Conservation (phyloP, 35 echinoderm and acorn worm species). For the Acanthaster planci region DNA sequence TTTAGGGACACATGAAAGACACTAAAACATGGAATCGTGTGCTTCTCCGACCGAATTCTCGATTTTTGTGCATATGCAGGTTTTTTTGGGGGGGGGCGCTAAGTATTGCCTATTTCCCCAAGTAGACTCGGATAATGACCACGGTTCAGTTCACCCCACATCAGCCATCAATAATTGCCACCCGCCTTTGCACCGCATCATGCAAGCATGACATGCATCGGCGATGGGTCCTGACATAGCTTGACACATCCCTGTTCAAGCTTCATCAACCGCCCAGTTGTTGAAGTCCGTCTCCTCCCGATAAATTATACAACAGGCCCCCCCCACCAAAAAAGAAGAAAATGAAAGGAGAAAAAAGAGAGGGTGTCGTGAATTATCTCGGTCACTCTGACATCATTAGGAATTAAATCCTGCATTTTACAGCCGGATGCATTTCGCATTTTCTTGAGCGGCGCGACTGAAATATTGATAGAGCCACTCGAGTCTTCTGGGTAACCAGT, state of each 20-base stretch:
- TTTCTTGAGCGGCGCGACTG: not conserved
- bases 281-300: not conserved
- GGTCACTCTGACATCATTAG: conserved; percentile 6
- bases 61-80: too few species aligned
- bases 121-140: too few species aligned
- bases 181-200: not conserved
- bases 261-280: not conserved
- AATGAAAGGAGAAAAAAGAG: not conserved
- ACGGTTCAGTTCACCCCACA: too few species aligned
- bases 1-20: too few species aligned
- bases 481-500: not conserved
- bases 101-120: too few species aligned
- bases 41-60: too few species aligned
- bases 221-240: not conserved
- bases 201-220: not conserved
- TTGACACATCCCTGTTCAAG: conserved; percentile 9
- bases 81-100: too few species aligned
- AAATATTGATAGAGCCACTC: not conserved
- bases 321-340: not conserved
- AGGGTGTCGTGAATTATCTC: not conserved
- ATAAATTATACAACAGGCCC: too few species aligned
- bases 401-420: conserved; percentile 16
- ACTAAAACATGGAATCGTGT: too few species aligned
- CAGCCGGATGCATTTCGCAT: not conserved
- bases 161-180: conserved; percentile 1